Base-by-base conservation (phyloP, 2,888 invertebrate species). In the Cabera pusaria region DNA sequence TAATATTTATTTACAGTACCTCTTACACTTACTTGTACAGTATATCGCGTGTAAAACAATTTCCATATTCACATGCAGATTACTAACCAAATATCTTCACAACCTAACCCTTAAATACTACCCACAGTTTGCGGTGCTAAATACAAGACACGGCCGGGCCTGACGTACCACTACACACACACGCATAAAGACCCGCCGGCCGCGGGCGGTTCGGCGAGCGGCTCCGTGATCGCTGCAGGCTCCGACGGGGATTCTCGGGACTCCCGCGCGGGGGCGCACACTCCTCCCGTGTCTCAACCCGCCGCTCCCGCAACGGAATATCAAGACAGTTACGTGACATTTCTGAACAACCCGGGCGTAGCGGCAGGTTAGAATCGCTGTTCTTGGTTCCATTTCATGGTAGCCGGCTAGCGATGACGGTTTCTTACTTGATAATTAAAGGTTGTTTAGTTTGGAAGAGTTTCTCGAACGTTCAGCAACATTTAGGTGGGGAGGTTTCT, bases 161-260 rank as follows among this genome's bases (percentile, higher is more conserved):
- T 98, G 75, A 97, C 96, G 65, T 98, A 98, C 92, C 98, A 98
- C 93, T 96, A 95, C 92, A 94, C 95, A 72, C 97, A 97, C 91
- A 95, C 96, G 72, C 96, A 97, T 92, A 91, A 92, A 82, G 91
- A 92, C 12, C 41, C 41, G 68, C 87, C 90, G 49, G 51, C 72
- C 6, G 56, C 83, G 67, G 37, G 25, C 43, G 40, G 33, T 9
- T 58, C 57, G 25, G 46, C 52, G 35, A 48, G 61, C 5, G 52
- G 59, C 9, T 64, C 72, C 31, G 64, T 59, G 1, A 25, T 46
- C 10, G 68, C 72, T 26, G 64, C 61, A 1, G 68, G 69, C 43
- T 74, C 76, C 54, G 77, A 76, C 54, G 77, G 78, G 3, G 78
- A 77, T 62, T 72, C 84, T 16, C 63, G 82, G 8, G 76, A 82